Evolutionary conservation across 2,888 invertebrate genomes (phyloP), one percentile per base, ranked within the genome.

Genomic region (Rhimphoctona megacephalus): DNA sequence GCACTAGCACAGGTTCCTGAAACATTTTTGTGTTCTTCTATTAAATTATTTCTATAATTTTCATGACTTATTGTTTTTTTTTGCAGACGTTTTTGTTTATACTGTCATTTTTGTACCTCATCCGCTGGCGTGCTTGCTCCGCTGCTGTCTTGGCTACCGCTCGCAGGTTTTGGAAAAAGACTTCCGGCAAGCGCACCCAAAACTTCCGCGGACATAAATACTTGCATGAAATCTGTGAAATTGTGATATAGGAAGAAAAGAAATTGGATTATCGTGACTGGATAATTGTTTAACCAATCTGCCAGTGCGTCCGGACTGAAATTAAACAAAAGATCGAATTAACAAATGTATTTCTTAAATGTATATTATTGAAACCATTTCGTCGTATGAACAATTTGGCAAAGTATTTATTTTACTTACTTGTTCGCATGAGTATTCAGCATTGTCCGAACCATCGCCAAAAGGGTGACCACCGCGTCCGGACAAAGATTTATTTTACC

Each of bases 161-260:
- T 94, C 76, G 90, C 81, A 73, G 92, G 92, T 87, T 92, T 94
- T 0, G 98, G 98, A 94, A 99, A 99, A 25, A 99, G 95, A 1
- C 98, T 97, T 0, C 97, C 96, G 0, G 98, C 98, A 78, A 99
- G 95, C 0, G 98, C 98, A 17, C 96, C 96, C 33, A 99, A 95
- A 30, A 99, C 98, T 93, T 99, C 99, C 0, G 97, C 97, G 1
- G 97, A 97, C 97, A 98, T 98, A 95, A 98, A 98, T 19, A 98
- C 96, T 11, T 97, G 97, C 95, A 98, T 97, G 93, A 99, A 98
- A 94, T 99, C 99, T 0, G 98, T 97, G 90, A 98, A 96, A 93
- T 99, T 99, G 94, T 99, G 99, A 95, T 99, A 99, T 22, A 99
- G 95, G 92, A 98, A 99, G 93, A 99, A 98, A 57, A 99, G 95